phyloP scores from a whole-genome alignment of 2,797 vertebrate genomes.

The Choloepus didactylus region DNA sequence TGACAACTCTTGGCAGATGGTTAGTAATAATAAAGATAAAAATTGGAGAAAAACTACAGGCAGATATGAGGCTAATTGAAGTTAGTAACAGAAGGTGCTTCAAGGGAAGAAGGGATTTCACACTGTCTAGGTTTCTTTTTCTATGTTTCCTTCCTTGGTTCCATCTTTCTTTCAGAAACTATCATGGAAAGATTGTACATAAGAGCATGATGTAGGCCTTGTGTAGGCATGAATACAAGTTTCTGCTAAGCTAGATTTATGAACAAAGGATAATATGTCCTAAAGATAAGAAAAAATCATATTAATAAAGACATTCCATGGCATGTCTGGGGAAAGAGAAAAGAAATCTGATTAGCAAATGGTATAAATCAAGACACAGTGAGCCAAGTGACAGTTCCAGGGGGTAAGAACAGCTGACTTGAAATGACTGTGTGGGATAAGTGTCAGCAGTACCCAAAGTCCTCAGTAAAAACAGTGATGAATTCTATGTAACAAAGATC shows the following conservation, averaged over 20 bases:
- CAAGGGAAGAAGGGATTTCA: accelerated
- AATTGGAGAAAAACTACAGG: accelerated
- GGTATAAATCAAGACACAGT: accelerated
- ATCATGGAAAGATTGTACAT: accelerated
- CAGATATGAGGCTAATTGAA: background rate
- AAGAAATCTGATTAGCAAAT: too few relatives aligned
- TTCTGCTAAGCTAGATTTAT: background rate
- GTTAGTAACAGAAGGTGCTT: accelerated
- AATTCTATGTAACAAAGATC: accelerated
- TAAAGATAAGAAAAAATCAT: background rate
- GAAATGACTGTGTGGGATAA: accelerated
- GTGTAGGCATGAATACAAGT: accelerated
- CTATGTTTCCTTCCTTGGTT: accelerated
- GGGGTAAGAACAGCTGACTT: too few relatives aligned
- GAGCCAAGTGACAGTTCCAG: too few relatives aligned
- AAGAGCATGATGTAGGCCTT: too few relatives aligned
- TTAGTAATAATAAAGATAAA: background rate
- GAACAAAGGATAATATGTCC: background rate
- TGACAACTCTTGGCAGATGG: background rate
- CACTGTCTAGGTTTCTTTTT: background rate
- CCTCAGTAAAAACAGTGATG: accelerated
- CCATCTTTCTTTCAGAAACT: background rate
- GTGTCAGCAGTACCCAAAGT: accelerated
- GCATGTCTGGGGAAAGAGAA: too few relatives aligned
- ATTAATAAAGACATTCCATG: accelerated